Percentiles rank a stretch among this genome's conserved stretches.
These are phyloP conservation scores for Aselliscus stoliczkanus DNA, from an alignment of 2,797 vertebrate genomes.

Conservation along the genomic window DNA sequence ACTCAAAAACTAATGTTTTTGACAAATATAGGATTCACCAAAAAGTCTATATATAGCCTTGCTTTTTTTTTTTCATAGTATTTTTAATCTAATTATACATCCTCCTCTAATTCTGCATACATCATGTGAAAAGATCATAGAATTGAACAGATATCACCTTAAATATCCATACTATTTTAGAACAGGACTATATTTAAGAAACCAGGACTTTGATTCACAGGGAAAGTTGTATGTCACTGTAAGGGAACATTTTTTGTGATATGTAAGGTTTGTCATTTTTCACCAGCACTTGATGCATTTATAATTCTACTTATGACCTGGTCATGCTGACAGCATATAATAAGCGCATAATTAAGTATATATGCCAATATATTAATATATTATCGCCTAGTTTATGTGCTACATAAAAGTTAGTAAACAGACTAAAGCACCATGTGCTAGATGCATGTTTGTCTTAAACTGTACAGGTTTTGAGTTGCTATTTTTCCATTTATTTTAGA, in stretches of 20 bases:
- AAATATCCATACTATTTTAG: not conserved
- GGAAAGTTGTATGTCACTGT: not conserved
- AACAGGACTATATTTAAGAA: not conserved
- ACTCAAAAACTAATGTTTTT: not conserved
- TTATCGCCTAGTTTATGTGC: not conserved
- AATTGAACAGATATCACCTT: not conserved
- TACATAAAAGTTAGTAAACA: not conserved
- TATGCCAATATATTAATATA: not conserved
- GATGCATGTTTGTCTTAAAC: not conserved
- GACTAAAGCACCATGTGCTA: not conserved
- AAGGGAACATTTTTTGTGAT: not conserved
- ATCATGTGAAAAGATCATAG: not conserved
- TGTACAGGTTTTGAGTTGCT: not conserved
- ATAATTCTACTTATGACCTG: not conserved
- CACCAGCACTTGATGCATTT: not conserved
- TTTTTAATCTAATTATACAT: slow-evolving; percentile 3
- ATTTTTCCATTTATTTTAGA: not conserved
- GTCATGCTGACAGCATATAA: not conserved
- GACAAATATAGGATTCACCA: not conserved
- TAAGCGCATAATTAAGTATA: not conserved
- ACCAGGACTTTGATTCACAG: not conserved
- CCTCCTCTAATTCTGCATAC: not conserved
- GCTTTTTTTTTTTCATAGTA: not conserved
- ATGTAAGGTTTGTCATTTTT: not conserved
- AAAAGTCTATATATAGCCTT: not conserved